These are phyloP conservation scores for Coregonus sp. DNA, from an alignment of 2,797 vertebrate genomes.

Conservation along the genomic window DNA sequence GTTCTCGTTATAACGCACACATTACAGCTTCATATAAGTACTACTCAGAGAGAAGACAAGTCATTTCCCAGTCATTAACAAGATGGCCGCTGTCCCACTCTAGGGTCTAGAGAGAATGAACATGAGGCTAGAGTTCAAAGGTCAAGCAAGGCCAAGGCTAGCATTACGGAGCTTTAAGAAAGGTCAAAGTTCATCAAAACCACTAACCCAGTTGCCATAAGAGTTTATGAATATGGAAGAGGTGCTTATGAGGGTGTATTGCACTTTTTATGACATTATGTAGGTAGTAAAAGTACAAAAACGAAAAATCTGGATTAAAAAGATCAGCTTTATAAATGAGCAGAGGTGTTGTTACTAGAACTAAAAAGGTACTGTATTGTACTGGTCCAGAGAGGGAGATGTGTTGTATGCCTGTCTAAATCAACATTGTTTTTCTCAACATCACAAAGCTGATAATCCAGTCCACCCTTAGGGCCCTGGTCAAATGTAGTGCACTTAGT, in stretches of 20 bases:
- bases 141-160: slow-evolving; percentile 17
- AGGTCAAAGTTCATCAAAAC: slow-evolving; percentile 13
- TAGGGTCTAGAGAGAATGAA: slow-evolving; percentile 3
- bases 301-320: not conserved
- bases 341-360: not conserved
- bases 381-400: slow-evolving; percentile 1
- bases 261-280: not conserved
- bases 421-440: slow-evolving; percentile 9
- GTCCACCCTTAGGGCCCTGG: not conserved
- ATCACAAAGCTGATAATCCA: not conserved
- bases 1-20: slow-evolving; percentile 24
- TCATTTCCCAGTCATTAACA: slow-evolving; percentile 25
- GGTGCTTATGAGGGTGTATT: not conserved
- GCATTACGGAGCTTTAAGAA: slow-evolving; percentile 7
- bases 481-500: no score
- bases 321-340: no score
- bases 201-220: slow-evolving; percentile 19
- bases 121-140: slow-evolving; percentile 18
- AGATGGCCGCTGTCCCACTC: slow-evolving; percentile 29
- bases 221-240: slow-evolving; percentile 27
- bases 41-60: slow-evolving; percentile 25
- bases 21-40: slow-evolving; percentile 19
- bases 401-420: not conserved
- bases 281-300: not conserved
- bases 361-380: not conserved